Evolutionary conservation across 1,140 invertebrate species (phyloP).

Genomic region (Orius insidiosus): DNA sequence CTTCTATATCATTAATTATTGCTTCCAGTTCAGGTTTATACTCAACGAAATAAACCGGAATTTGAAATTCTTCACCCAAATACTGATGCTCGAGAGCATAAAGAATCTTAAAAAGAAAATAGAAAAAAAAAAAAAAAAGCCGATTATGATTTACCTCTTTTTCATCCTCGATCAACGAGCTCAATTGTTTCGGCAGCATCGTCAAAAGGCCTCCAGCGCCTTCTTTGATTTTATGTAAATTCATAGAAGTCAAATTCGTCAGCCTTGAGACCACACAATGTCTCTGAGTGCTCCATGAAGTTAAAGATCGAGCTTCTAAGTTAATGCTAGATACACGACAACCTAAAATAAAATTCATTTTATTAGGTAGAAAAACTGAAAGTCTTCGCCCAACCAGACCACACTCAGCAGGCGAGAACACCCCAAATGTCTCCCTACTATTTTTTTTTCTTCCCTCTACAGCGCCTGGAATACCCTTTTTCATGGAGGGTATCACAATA

Average conservation of each 20-base stretch:
- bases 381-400: too few relatives aligned
- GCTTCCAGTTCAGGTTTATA: slow-evolving; percentile 53
- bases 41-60: slow-evolving; percentile 79
- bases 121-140: background rate
- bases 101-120: slow-evolving; percentile 38
- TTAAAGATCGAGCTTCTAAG: slow-evolving; percentile 71
- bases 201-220: slow-evolving; percentile 74
- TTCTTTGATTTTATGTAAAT: slow-evolving; percentile 54
- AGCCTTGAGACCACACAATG: slow-evolving; percentile 71
- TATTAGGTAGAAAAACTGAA: too few relatives aligned
- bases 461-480: too few relatives aligned
- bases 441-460: too few relatives aligned
- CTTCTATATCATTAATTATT: slow-evolving; percentile 58
- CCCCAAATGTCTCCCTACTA: too few relatives aligned
- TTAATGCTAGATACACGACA: slow-evolving; percentile 64
- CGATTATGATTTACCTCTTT: slow-evolving; percentile 40
- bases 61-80: slow-evolving; percentile 55
- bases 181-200: slow-evolving; percentile 61
- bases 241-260: slow-evolving; percentile 55
- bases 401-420: too few relatives aligned
- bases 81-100: slow-evolving; percentile 66
- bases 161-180: slow-evolving; percentile 41
- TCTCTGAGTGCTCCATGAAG: slow-evolving; percentile 67
- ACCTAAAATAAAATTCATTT: slow-evolving; percentile 34
- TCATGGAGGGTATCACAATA: too few relatives aligned